Base-by-base conservation (phyloP, 2,888 invertebrate genomes). In the Nudaria mundana region DNA sequence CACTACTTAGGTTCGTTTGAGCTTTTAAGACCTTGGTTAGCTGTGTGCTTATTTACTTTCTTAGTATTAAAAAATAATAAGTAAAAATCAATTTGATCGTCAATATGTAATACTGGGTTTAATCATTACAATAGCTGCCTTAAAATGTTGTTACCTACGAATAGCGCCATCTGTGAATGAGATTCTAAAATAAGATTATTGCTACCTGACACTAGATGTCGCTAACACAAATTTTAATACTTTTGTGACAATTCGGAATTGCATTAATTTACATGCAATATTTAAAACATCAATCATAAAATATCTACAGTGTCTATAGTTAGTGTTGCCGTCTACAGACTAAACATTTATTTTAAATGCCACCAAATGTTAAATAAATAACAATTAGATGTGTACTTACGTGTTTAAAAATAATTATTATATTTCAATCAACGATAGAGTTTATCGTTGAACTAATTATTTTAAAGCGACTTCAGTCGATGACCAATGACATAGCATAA, bases 101-200 rank as follows among this genome's bases (percentile, higher is more conserved):
- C 29, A 54, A 55, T 33, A 42, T 41, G 38, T 48, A 58, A 58
- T 57, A 58, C 62, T 57, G 51, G 12, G 46, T 14, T 34, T 35
- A 56, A 44, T 37, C n/a, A n/a, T n/a, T n/a, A 39, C 40, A 47
- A 46, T 51, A 61, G 62, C 55, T 57, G 62, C 55, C 40, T 30
- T 25, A 14, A 57, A 53, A 57, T 56, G 53, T 23, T 28, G 14
- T 40, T 18, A 2, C 10, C 16, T 16, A 45, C 48, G 38, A 28
- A 46, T 36, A 54, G 48, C 51, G 46, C 44, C 41, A 51, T 51
- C 58, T 48, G 40, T 58, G 37, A 40, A 30, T 48, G 32, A 53
- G 41, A 51, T 40, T 41, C 49, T 46, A 52, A 49, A 42, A 37
- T 24, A 30, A 44, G 36, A 52, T 38, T 52, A 45, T 35, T 14